Conservation (phyloP, 2,888 invertebrate species). For the Antitype chi region DNA sequence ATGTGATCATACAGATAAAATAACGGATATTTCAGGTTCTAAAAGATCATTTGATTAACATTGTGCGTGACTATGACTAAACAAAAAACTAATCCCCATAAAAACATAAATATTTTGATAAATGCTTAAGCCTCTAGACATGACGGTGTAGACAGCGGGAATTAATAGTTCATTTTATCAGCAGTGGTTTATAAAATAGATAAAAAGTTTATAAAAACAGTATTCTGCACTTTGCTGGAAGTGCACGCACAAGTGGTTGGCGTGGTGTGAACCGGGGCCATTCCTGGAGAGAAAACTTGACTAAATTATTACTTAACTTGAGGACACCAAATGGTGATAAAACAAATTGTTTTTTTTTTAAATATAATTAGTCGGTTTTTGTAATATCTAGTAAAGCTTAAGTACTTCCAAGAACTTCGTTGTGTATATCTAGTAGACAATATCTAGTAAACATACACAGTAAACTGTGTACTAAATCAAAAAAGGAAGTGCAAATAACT, state of each 20-base stretch:
- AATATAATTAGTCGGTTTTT: background rate
- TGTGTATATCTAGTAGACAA: background rate
- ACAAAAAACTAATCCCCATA: slow-evolving; percentile 22
- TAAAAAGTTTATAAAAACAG: slow-evolving; percentile 39
- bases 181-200: slow-evolving; percentile 51
- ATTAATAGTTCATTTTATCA: slow-evolving; percentile 49
- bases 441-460: background rate
- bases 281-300: background rate
- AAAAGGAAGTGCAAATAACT: background rate
- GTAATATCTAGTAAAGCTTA: background rate
- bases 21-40: too few species aligned
- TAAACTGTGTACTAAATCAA: background rate
- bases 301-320: background rate
- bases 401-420: too few species aligned
- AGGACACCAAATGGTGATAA: background rate
- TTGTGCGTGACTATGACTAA: slow-evolving; percentile 5
- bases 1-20: too few species aligned
- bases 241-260: slow-evolving; percentile 33
- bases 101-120: slow-evolving; percentile 28
- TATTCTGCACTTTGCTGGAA: slow-evolving; percentile 21
- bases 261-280: background rate
- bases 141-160: slow-evolving; percentile 30
- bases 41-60: background rate
- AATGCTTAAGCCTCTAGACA: slow-evolving; percentile 42
- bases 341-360: background rate